Conservation (phyloP, 2,113 vertebrate genomes). For the Tapirus terrestris region DNA sequence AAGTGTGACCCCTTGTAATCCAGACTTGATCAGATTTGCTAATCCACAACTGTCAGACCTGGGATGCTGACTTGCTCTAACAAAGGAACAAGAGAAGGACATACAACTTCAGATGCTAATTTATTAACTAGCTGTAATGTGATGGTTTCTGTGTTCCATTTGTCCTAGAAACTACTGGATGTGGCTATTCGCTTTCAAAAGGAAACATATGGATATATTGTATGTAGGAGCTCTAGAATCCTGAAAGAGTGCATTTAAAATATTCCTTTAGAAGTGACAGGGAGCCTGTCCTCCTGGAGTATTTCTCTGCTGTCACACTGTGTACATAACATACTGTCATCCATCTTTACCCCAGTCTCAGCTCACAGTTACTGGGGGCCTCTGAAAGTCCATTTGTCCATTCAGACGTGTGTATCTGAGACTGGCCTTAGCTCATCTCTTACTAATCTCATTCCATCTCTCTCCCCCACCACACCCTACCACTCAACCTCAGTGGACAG, state of each 20-base stretch:
- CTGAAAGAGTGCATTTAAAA: not conserved
- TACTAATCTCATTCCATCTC: rapidly evolving
- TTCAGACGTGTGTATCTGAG: not conserved
- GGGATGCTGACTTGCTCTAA: not conserved
- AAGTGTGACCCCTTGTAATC: not conserved
- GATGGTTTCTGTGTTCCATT: not conserved
- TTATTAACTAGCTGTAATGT: not conserved
- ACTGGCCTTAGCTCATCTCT: not conserved
- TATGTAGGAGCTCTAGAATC: not conserved
- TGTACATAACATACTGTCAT: rapidly evolving
- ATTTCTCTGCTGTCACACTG: rapidly evolving
- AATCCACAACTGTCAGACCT: not conserved
- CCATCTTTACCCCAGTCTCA: rapidly evolving
- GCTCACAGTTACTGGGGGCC: rapidly evolving
- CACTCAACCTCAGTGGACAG: not conserved
- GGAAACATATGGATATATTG: rapidly evolving
- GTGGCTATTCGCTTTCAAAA: not conserved
- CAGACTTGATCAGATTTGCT: not conserved
- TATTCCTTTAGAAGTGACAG: not conserved
- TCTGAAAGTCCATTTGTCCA: not conserved
- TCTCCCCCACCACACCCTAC: rapidly evolving
- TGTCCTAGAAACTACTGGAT: not conserved
- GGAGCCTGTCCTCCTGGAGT: not conserved
- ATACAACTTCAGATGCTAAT: not conserved
- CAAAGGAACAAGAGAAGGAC: not conserved